A percentile compares a stretch with the other conserved stretches of the same genome.
phyloP scores from a whole-genome alignment of 2,797 vertebrate species.

The Cercopithecus hamlyni region DNA sequence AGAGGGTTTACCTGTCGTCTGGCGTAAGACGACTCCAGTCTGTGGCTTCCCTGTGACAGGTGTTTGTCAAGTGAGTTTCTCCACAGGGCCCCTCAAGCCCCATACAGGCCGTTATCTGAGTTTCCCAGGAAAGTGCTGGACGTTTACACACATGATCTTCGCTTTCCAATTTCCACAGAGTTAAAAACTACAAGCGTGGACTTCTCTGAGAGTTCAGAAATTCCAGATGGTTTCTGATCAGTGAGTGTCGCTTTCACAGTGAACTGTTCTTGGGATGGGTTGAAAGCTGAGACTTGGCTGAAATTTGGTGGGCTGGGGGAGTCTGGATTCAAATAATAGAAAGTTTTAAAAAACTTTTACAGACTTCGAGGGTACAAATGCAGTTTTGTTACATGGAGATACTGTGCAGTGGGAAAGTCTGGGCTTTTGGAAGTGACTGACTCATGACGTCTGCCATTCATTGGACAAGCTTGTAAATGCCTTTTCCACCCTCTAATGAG shows the following conservation, averaged over 20 bases:
- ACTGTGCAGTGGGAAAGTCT: neutral
- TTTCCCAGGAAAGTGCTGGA: neutral
- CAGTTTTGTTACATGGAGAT: neutral
- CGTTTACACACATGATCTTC: fast-evolving
- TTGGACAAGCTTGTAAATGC: neutral
- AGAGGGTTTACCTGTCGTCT: neutral
- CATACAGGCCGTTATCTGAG: fast-evolving
- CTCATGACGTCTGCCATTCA: fast-evolving
- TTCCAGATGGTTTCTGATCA: neutral
- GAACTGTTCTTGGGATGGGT: neutral
- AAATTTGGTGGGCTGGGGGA: neutral
- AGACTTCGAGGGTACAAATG: neutral
- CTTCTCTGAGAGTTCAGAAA: neutral
- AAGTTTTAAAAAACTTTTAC: neutral
- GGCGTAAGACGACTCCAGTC: neutral
- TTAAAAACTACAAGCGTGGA: neutral
- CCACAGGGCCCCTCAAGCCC: no score
- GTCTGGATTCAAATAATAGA: neutral
- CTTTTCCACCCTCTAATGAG: fast-evolving
- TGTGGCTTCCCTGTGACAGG: neutral
- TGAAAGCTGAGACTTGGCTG: neutral
- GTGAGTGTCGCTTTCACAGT: fast-evolving
- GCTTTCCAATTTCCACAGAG: neutral
- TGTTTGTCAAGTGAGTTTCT: neutral
- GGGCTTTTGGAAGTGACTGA: neutral